A percentile compares a stretch with the other conserved stretches of the same genome.
Conservation (phyloP, 1,140 invertebrate genomes). For the Steinernema feltiae region DNA sequence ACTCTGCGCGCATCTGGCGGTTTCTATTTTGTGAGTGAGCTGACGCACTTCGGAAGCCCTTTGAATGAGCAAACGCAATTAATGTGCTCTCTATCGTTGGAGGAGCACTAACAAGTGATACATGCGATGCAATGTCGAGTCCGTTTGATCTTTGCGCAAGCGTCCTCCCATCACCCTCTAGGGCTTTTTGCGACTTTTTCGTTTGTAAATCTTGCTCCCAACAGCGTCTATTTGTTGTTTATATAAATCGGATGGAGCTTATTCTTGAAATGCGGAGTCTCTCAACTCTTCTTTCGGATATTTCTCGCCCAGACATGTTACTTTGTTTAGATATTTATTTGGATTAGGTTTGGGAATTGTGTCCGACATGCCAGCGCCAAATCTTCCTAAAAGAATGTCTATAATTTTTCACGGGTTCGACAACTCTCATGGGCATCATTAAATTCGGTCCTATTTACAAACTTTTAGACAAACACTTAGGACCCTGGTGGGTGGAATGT, state of each 20-base stretch:
- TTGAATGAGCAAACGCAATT: neutral
- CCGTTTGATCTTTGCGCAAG: neutral
- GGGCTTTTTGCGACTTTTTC: neutral
- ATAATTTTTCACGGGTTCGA: neutral
- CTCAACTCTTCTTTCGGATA: too few relatives aligned
- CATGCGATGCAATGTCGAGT: neutral
- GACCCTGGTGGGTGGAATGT: too few relatives aligned
- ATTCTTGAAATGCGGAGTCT: too few relatives aligned
- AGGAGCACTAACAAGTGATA: too few relatives aligned
- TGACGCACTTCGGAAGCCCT: neutral
- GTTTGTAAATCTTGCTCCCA: too few relatives aligned
- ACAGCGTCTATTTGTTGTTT: too few relatives aligned
- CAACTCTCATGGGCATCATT: neutral
- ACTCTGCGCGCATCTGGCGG: neutral
- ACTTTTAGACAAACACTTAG: too few relatives aligned
- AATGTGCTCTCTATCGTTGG: neutral
- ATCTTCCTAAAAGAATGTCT: neutral
- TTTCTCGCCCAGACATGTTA: too few relatives aligned
- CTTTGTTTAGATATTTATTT: too few relatives aligned
- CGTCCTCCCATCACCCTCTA: neutral
- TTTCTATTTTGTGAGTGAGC: neutral
- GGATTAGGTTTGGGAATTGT: neutral
- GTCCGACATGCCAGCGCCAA: neutral
- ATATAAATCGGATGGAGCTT: too few relatives aligned
- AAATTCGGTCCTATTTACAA: neutral